A percentile compares a stretch with the other conserved stretches of the same genome.
Conservation (phyloP, 2,888 invertebrate genomes). For the Lamellibrachia satsuma region DNA sequence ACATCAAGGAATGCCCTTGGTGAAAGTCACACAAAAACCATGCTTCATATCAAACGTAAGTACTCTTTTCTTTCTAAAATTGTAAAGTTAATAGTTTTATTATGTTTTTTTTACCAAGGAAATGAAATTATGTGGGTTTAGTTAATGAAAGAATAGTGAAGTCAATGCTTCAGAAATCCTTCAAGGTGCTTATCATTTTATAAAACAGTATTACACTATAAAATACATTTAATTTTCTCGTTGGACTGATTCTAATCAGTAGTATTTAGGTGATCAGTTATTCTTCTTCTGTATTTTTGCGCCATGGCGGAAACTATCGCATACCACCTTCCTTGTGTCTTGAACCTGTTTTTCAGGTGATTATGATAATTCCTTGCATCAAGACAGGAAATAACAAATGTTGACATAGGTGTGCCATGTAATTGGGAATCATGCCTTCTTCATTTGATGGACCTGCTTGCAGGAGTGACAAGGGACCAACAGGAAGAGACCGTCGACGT, state of each 20-base stretch:
- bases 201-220: background rate
- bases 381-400: no score
- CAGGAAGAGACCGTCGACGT: background rate
- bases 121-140: background rate
- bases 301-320: no score
- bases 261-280: no score
- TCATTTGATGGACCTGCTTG: background rate
- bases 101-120: background rate
- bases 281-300: no score
- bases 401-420: no score
- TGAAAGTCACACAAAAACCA: constrained; percentile 56
- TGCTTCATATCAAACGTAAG: constrained; percentile 60
- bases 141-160: background rate
- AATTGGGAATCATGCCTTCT: background rate
- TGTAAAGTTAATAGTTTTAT: background rate
- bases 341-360: no score
- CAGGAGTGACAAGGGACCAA: constrained; percentile 22
- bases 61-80: background rate
- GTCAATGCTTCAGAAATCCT: background rate
- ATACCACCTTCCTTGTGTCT: no score
- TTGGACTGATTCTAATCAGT: no score
- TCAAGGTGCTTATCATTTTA: background rate
- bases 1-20: constrained; percentile 87
- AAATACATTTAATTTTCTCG: no score
- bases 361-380: no score